Evolutionary conservation across 2,888 invertebrate genomes (phyloP), one percentile per base, ranked within the genome.

Genomic region (Pecten maximus): DNA sequence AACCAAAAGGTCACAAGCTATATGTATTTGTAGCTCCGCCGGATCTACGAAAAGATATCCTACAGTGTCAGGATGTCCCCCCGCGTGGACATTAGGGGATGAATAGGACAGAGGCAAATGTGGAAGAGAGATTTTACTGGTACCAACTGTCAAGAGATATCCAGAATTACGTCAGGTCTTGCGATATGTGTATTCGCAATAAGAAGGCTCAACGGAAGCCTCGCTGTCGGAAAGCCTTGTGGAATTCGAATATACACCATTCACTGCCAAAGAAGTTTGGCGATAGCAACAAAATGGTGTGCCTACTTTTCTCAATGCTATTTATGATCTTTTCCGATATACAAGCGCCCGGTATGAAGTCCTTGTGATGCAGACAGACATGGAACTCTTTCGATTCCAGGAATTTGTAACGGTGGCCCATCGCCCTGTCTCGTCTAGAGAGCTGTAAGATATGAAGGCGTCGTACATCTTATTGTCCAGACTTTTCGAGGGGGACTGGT

Each of bases 201-300:
- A n/a, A n/a, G n/a, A n/a, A n/a, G n/a, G n/a, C n/a, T n/a, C n/a
- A n/a, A n/a, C n/a, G n/a, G n/a, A n/a, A n/a, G n/a, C n/a, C n/a
- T n/a, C n/a, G n/a, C 97, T 98, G 98, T 96, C 98, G 98, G 96
- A 98, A 98, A 87, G 98, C 98, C 88, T 98, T 98, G 97, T 98
- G 98, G 96, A 98, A 98, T 96, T 98, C 98, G 96, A 98, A 98
- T 91, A 98, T 98, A 96, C 98, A 98, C 98, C 98, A 99, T 97
- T 99, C 98, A 90, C 98, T 98, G 97, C 98, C 98, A 95, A 99
- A 98, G 96, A 98, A 99, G 97, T 98, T 98, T 96, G 98, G 98
- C 93, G 98, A 98, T 89, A 99, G 97, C 93, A 99, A 98, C 97
- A 98, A 98, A 95, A 99, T 98, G 92, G 98, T 98, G 93, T 98